These are phyloP conservation scores for Silurus asotus DNA, from an alignment of 2,113 vertebrate genomes.

Conservation along the genomic window DNA sequence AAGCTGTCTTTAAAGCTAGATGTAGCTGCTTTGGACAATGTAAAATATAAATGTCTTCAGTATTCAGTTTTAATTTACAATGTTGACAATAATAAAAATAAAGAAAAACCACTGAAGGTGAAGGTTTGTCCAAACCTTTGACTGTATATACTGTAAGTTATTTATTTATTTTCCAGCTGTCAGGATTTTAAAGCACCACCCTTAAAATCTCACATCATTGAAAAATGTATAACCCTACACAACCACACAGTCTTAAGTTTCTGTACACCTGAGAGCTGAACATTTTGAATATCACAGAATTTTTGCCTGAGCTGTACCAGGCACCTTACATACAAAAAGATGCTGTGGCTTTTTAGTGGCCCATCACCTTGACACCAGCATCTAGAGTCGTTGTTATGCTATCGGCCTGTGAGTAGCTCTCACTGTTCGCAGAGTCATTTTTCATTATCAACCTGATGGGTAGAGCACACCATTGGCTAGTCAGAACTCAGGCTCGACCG, in stretches of 20 bases:
- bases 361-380: slow-evolving; percentile 33
- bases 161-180: background rate
- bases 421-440: slow-evolving; percentile 25
- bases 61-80: no score
- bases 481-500: slow-evolving; percentile 21
- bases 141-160: no score
- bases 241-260: background rate
- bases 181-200: slow-evolving; percentile 19
- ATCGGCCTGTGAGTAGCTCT: background rate
- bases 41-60: no score
- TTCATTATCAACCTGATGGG: slow-evolving; percentile 32
- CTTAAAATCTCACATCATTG: background rate
- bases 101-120: no score
- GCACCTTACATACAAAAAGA: background rate
- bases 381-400: slow-evolving; percentile 2
- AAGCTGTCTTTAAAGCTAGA: no score
- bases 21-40: no score
- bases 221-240: background rate
- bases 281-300: background rate
- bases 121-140: no score
- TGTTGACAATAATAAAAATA: no score
- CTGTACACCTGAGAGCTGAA: background rate
- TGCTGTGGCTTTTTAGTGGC: slow-evolving; percentile 1
- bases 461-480: slow-evolving; percentile 10
- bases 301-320: background rate